phyloP scores from a whole-genome alignment of 30 jellyfish, hydroid and myxozoan genomes.

The Turritopsis dohrnii region DNA sequence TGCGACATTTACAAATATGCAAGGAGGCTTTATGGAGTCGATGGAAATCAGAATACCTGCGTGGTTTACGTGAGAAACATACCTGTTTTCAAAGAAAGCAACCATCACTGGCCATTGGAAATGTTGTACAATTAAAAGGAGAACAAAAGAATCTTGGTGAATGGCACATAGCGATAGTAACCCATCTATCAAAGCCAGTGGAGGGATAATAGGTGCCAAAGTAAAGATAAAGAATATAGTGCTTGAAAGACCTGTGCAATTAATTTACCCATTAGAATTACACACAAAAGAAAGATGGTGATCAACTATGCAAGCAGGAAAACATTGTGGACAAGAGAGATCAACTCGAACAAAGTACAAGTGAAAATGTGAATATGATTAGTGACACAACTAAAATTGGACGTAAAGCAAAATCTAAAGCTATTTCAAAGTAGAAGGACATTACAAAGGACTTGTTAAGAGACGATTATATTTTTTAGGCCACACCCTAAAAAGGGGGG shows the following conservation, averaged over 20 bases:
- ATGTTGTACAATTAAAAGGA: not conserved
- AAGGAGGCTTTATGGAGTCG: not conserved
- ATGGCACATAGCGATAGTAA: too few relatives aligned
- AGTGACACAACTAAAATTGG: too few relatives aligned
- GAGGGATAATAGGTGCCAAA: not conserved
- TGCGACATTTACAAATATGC: not conserved
- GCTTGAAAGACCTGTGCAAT: not conserved
- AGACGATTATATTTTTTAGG: not conserved
- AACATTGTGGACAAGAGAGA: too few relatives aligned
- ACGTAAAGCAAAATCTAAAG: not conserved
- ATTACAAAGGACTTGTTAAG: not conserved
- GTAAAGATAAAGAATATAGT: too few relatives aligned
- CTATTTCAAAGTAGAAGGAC: not conserved
- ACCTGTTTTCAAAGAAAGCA: not conserved
- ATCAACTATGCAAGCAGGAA: too few relatives aligned
- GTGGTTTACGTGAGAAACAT: conserved; percentile 7
- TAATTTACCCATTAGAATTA: not conserved
- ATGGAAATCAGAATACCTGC: not conserved
- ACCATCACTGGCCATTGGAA: not conserved
- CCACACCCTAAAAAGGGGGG: not conserved
- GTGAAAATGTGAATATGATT: too few relatives aligned
- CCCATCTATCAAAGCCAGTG: not conserved
- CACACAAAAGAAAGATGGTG: too few relatives aligned
- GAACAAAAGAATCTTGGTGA: not conserved
- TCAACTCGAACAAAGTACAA: too few relatives aligned